phyloP scores from a whole-genome alignment of 2,888 invertebrate genomes.

The Sesamia inferens region DNA sequence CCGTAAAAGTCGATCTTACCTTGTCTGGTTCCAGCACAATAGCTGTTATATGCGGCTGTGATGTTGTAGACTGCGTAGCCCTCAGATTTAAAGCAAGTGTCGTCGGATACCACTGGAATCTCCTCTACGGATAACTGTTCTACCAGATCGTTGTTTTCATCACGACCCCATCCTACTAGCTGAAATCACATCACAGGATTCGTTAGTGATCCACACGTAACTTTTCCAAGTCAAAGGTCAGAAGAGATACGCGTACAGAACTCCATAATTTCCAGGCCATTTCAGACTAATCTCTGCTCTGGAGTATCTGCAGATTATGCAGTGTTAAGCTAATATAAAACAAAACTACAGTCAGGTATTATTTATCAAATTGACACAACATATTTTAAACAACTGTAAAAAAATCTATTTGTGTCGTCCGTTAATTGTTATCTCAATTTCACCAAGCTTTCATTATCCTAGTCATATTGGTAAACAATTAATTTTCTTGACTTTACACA shows the following conservation, averaged over 20 bases:
- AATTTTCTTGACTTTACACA: neutral
- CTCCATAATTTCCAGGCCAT: neutral
- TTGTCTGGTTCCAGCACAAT: neutral
- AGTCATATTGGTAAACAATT: neutral
- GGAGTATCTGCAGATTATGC: too few species aligned
- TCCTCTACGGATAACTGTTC: neutral
- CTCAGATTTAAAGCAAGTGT: neutral
- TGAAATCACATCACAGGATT: neutral
- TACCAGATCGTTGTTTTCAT: neutral
- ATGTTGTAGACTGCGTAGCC: neutral
- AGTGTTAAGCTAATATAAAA: neutral
- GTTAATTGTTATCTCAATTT: neutral
- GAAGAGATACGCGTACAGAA: neutral
- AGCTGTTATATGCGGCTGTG: neutral
- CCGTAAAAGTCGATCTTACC: slow-evolving; percentile 1
- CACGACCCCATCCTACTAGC: neutral
- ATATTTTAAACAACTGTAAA: neutral
- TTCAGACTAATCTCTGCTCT: neutral
- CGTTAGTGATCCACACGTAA: too few species aligned
- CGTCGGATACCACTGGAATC: neutral
- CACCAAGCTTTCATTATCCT: neutral
- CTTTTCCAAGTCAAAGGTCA: neutral
- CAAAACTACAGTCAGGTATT: neutral
- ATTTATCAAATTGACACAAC: neutral
- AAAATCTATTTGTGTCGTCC: neutral